Evolutionary conservation across 2,888 invertebrate genomes (phyloP).

Genomic region (Hydropsyche betteni): DNA sequence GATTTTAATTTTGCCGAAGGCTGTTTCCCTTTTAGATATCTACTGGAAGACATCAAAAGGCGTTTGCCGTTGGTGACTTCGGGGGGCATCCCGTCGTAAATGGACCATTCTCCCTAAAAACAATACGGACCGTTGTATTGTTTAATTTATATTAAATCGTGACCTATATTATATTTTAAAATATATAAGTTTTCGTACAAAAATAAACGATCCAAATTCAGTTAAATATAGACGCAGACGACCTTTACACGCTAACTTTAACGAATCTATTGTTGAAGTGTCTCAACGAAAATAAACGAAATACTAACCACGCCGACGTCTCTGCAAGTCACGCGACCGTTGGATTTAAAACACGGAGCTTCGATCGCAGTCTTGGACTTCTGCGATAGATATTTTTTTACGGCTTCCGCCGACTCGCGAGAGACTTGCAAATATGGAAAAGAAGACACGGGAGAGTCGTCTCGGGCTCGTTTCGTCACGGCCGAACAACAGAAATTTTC

Average conservation of each 20-base stretch:
- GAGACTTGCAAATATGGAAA: slow-evolving; percentile 32
- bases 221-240: not conserved
- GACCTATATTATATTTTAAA: not conserved
- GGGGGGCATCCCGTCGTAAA: slow-evolving; percentile 45
- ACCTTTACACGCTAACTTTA: not conserved
- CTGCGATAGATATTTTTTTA: slow-evolving; percentile 18
- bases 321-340: slow-evolving; percentile 38
- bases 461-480: slow-evolving; percentile 41
- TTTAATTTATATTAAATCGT: too few species aligned
- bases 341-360: not conserved
- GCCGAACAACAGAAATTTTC: slow-evolving; percentile 46
- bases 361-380: not conserved
- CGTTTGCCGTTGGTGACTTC: slow-evolving; percentile 39
- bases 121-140: slow-evolving; percentile 6
- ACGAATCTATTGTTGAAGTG: too few species aligned
- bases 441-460: slow-evolving; percentile 38
- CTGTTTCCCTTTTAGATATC: slow-evolving; percentile 45
- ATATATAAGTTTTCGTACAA: too few species aligned
- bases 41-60: slow-evolving; percentile 21
- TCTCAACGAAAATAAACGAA: not conserved
- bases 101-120: slow-evolving; percentile 50
- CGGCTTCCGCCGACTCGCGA: slow-evolving; percentile 31
- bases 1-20: slow-evolving; percentile 49
- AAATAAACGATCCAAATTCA: too few species aligned
- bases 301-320: slow-evolving; percentile 49